Conservation (phyloP, 92 coral and sea anemone species). For the Porites cylindrica region DNA sequence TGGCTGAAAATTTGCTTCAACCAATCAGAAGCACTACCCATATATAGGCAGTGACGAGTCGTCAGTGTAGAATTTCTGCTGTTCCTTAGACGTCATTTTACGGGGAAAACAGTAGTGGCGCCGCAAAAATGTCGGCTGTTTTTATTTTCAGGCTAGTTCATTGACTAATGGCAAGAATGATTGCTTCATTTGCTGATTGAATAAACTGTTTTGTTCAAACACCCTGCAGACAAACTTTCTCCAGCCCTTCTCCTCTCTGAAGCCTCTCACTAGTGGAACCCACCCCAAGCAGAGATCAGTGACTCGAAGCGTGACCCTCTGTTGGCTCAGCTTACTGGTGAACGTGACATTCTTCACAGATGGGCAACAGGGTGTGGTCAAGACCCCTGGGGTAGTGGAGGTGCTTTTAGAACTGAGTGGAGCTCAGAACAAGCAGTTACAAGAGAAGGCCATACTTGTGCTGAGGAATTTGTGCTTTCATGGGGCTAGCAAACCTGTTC, state of each 20-base stretch:
- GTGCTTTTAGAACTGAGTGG: conserved; percentile 79
- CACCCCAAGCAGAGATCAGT: conserved; percentile 73
- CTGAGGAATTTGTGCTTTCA: conserved; percentile 95
- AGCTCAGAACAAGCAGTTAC: conserved; percentile 65
- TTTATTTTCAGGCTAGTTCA: too few species aligned
- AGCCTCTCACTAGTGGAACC: conserved; percentile 78
- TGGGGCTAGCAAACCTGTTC: conserved; percentile 84
- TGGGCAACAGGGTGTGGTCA: conserved; percentile 93
- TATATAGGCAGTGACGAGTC: too few species aligned
- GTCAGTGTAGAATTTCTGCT: too few species aligned
- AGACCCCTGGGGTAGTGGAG: conserved; percentile 72
- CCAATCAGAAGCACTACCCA: too few species aligned
- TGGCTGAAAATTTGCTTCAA: too few species aligned
- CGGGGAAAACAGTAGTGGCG: too few species aligned
- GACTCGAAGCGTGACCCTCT: conserved; percentile 67
- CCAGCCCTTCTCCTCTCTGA: conserved; percentile 82
- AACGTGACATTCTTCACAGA: conserved; percentile 91
- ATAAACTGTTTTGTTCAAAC: not conserved
- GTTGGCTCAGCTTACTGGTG: conserved; percentile 88
- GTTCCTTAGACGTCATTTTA: too few species aligned
- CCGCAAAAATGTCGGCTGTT: too few species aligned
- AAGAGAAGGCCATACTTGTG: conserved; percentile 86
- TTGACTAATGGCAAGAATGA: not conserved
- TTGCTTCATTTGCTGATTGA: not conserved
- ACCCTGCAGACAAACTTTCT: conserved; percentile 86